A percentile compares a stretch with the other conserved stretches of the same genome.
Conservation (phyloP, 2,888 invertebrate genomes). For the Drosophila leonis region DNA sequence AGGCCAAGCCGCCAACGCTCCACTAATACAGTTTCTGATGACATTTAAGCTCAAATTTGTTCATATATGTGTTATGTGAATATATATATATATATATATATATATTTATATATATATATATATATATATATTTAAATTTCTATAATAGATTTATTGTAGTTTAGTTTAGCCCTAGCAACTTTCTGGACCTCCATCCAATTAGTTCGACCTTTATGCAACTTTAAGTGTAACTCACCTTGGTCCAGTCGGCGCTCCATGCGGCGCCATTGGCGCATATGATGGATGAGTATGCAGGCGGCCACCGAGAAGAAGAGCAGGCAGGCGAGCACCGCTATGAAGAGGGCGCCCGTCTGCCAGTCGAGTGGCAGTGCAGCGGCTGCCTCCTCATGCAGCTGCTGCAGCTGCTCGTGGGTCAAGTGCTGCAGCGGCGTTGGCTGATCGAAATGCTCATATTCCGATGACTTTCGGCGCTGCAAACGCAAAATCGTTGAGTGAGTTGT, state of each 20-base stretch:
- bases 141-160: too few relatives aligned
- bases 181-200: background rate
- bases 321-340: constrained; percentile 90
- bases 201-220: background rate
- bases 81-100: background rate
- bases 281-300: constrained; percentile 91
- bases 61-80: background rate
- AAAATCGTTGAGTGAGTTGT: background rate
- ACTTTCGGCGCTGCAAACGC: constrained; percentile 83
- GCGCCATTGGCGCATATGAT: constrained; percentile 93
- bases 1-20: background rate
- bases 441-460: constrained; percentile 73
- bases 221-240: constrained; percentile 87
- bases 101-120: too few relatives aligned
- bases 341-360: constrained; percentile 91
- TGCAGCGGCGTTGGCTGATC: constrained; percentile 66
- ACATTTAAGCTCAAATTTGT: background rate
- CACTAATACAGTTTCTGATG: constrained; percentile 1
- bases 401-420: constrained; percentile 80
- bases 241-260: constrained; percentile 91
- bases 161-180: too few relatives aligned
- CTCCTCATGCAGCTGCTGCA: constrained; percentile 83
- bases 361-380: constrained; percentile 84
- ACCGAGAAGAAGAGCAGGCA: constrained; percentile 93
- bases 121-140: too few relatives aligned